Evolutionary conservation across 1,140 invertebrate genomes (phyloP).

Genomic region (Ridgeia piscesae): DNA sequence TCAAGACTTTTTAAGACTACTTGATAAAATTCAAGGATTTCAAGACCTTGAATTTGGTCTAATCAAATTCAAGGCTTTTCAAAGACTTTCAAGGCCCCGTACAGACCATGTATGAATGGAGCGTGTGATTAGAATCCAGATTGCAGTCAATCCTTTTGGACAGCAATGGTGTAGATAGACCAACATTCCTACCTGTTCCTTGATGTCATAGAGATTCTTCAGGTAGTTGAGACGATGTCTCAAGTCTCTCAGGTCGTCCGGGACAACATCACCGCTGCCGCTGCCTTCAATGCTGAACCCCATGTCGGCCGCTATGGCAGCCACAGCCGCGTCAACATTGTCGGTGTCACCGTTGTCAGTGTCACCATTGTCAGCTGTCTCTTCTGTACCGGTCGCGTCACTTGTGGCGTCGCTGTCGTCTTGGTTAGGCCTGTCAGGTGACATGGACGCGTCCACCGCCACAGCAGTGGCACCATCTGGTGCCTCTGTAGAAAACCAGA

Average conservation of each 20-base stretch:
- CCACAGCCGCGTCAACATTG: not conserved
- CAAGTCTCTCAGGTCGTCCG: conserved; percentile 42
- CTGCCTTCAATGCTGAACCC: not conserved
- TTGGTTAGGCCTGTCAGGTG: not conserved
- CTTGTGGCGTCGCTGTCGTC: not conserved
- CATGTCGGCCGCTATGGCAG: not conserved
- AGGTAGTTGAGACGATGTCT: conserved; percentile 45
- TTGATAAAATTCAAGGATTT: too few relatives aligned
- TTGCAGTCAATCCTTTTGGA: too few relatives aligned
- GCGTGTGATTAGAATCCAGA: too few relatives aligned
- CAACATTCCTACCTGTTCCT: conserved; percentile 11
- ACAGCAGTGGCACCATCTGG: not conserved
- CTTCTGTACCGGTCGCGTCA: not conserved
- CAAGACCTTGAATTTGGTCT: too few relatives aligned
- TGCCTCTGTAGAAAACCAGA: not conserved
- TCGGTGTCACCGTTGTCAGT: too few relatives aligned
- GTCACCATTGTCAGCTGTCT: not conserved
- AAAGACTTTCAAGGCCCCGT: too few relatives aligned
- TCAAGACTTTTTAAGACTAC: too few relatives aligned
- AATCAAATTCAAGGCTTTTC: too few relatives aligned
- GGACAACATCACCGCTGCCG: conserved; percentile 24
- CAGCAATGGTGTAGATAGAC: too few relatives aligned
- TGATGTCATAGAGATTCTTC: conserved; percentile 45
- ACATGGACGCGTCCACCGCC: not conserved
- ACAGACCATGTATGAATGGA: too few relatives aligned